Percentiles rank a stretch among this genome's conserved stretches.
These are phyloP conservation scores for Harpagifer antarcticus DNA, from an alignment of 2,797 vertebrate genomes.

Conservation along the genomic window DNA sequence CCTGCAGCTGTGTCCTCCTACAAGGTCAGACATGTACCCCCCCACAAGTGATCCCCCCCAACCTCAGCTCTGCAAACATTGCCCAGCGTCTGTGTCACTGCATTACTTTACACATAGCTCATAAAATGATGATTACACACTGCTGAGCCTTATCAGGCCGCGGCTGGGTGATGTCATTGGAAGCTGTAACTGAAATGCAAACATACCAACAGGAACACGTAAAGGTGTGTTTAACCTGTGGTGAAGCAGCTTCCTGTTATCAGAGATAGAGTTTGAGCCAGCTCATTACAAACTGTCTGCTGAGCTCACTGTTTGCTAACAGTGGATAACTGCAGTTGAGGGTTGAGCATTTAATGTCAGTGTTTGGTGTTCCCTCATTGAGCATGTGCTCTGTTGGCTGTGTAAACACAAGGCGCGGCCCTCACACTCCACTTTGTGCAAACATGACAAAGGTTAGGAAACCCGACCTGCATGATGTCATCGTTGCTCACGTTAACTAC, in stretches of 20 bases:
- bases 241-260: slow-evolving; percentile 40
- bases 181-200: slow-evolving; percentile 66
- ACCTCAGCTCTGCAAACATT: slow-evolving; percentile 65
- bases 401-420: slow-evolving; percentile 51
- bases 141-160: slow-evolving; percentile 61
- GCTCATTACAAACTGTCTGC: slow-evolving; percentile 37
- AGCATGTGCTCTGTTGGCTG: slow-evolving; percentile 51
- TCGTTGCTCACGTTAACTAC: slow-evolving; percentile 27
- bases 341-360: slow-evolving; percentile 39
- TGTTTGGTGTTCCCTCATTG: slow-evolving; percentile 49
- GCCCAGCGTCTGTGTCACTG: slow-evolving; percentile 52
- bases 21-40: slow-evolving; percentile 33
- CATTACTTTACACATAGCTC: slow-evolving; percentile 57
- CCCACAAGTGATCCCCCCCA: slow-evolving; percentile 37
- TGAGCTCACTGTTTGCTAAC: slow-evolving; percentile 51
- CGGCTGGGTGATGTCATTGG: slow-evolving; percentile 70
- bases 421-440: slow-evolving; percentile 51
- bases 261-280: slow-evolving; percentile 4
- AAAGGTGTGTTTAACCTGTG: slow-evolving; percentile 34
- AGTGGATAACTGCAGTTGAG: slow-evolving; percentile 46
- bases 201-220: slow-evolving; percentile 49
- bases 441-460: slow-evolving; percentile 57
- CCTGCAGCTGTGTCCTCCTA: slow-evolving; percentile 8
- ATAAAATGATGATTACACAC: slow-evolving; percentile 70
- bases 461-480: slow-evolving; percentile 66